A percentile compares a stretch with the other conserved stretches of the same genome.
Evolutionary conservation across 2,113 vertebrate genomes (phyloP).

Genomic region (Probosciger aterrimus): DNA sequence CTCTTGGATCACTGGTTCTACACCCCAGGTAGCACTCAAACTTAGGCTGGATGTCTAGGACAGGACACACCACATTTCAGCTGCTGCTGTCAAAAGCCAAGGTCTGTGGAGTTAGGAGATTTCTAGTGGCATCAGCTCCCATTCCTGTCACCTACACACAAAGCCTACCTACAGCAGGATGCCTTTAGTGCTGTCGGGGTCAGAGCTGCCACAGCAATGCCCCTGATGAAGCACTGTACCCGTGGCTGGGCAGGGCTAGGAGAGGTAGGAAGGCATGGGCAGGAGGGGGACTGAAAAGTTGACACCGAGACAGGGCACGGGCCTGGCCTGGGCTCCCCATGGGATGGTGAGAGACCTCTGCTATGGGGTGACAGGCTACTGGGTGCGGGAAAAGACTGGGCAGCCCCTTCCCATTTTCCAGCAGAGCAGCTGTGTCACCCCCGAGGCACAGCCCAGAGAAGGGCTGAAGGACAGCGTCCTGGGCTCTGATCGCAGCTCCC

Average conservation of each 20-base stretch:
- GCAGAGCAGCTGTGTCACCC: not conserved
- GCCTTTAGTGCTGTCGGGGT: conserved; percentile 1
- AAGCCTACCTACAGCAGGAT: conserved; percentile 12
- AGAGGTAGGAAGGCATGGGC: not conserved
- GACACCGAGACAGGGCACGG: not conserved
- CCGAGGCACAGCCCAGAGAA: not conserved
- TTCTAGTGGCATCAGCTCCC: not conserved
- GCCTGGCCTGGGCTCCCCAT: not conserved
- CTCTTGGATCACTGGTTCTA: not conserved
- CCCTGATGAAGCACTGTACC: rapidly evolving
- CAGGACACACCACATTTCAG: not conserved
- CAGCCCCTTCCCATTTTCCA: not conserved
- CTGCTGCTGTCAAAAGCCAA: not conserved
- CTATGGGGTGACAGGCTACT: rapidly evolving
- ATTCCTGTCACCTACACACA: not conserved
- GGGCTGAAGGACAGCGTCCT: not conserved
- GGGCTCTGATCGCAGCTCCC: not conserved
- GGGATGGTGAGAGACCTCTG: not conserved
- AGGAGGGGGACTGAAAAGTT: not conserved
- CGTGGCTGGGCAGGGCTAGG: not conserved
- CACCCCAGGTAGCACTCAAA: not conserved
- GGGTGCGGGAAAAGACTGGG: not conserved
- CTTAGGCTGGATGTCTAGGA: not conserved
- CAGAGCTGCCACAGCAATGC: not conserved
- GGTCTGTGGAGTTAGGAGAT: not conserved